A percentile compares a stretch with the other conserved stretches of the same genome.
These are phyloP conservation scores for Sphaerodactylus townsendi DNA, from an alignment of 2,113 vertebrate species.

Conservation along the genomic window DNA sequence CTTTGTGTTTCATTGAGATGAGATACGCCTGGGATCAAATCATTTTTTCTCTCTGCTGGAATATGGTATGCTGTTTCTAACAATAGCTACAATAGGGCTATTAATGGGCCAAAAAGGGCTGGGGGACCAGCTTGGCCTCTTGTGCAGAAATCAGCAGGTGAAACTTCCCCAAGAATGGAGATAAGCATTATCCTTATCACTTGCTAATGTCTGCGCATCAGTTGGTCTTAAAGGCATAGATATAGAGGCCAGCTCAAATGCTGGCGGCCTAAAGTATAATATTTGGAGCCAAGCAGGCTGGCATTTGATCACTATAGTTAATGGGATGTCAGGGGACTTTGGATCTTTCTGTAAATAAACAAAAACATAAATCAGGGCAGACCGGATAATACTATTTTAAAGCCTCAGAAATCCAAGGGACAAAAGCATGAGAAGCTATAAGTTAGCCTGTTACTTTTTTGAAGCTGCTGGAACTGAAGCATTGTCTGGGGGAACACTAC, in stretches of 20 bases:
- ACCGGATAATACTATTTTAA: neutral
- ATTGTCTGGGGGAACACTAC: conserved; percentile 28
- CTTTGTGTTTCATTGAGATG: neutral
- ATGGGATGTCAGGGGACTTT: neutral
- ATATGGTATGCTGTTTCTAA: neutral
- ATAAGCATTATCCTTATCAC: neutral
- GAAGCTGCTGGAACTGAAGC: neutral
- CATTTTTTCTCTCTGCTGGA: neutral
- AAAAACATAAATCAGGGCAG: neutral
- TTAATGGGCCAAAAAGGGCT: neutral
- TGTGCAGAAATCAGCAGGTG: neutral
- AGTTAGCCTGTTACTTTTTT: neutral
- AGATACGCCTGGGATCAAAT: neutral
- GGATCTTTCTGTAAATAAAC: neutral
- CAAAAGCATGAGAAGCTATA: neutral
- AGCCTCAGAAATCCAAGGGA: neutral
- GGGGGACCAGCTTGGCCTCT: neutral
- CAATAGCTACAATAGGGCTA: neutral
- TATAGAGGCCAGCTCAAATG: neutral
- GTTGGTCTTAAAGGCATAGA: neutral
- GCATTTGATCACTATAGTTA: neutral
- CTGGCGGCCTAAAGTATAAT: neutral
- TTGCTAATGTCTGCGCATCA: neutral
- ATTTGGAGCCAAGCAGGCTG: fast-evolving
- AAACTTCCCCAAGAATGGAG: neutral